Base-by-base conservation (phyloP, 2,888 invertebrate species). In the Caenorhabditis angaria region DNA sequence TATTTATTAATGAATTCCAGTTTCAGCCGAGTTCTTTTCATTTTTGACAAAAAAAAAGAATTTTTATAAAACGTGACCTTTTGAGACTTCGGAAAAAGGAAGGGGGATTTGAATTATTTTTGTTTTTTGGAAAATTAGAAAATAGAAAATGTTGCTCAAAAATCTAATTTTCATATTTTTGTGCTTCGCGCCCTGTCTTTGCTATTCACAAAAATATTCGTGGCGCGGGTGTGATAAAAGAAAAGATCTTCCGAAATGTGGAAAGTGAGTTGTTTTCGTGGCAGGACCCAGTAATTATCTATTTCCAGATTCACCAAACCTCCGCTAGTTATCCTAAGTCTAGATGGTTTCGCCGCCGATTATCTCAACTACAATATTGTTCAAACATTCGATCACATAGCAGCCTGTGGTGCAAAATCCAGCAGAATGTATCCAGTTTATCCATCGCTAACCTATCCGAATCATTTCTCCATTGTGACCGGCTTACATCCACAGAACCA, bases 381-480 rank as follows among this genome's bases (percentile, higher is more conserved):
- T 20, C 76, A 78, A 55, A 72, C 80, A 2, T 60, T 85, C 24
- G 80, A 84, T 24, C 58, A 72, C 41, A 68, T 85, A 27, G 73
- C 81, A 8, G 78, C 78, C 14, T 84, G 85, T 64, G 85, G 85
- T 29, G 78, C 80, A 18, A 76, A 75, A 61, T n/a, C n/a, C n/a
- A n/a, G n/a, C n/a, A n/a, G n/a, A 65, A 81, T 87, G 25, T 82
- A 81, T 48, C 81, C 87, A 0, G 82, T 83, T n/a, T 87, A 73
- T 57, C 85, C 85, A 10, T 84, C 86, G 8, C 82, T 81, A 64
- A 87, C 87, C 4, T 87, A 87, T 35, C 86, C 87, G 14, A 86
- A 87, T 70, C 87, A 87, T 70, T 86, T 85, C 73, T 80, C 86
- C 5, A 85, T 87, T 20, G 87, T 82, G 8, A 87, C 87, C 2